These are phyloP conservation scores for Pseudolaguvia tuberculata DNA, from an alignment of 2,113 vertebrate genomes.

Conservation along the genomic window DNA sequence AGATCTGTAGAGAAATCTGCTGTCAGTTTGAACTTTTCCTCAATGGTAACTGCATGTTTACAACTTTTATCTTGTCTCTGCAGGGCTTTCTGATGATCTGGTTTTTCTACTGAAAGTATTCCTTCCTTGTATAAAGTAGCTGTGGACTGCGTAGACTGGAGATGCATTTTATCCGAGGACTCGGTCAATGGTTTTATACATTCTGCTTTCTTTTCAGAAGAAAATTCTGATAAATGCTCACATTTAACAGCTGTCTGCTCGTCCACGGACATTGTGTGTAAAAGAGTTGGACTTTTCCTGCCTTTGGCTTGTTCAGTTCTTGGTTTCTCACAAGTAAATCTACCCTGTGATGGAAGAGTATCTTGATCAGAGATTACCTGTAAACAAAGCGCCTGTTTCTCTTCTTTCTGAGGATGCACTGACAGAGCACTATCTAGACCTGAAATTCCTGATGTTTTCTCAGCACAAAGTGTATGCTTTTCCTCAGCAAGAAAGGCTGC, in stretches of 20 bases:
- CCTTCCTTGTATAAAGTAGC: conserved; percentile 70
- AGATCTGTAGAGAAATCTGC: conserved; percentile 60
- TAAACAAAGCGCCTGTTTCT: conserved; percentile 54
- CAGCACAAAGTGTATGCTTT: conserved; percentile 59
- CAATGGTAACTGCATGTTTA: conserved; percentile 51
- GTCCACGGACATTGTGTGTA: conserved; percentile 58
- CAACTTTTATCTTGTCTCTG: conserved; percentile 64
- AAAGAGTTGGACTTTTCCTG: conserved; percentile 53
- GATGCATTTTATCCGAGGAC: conserved; percentile 51
- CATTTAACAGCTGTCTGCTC: conserved; percentile 58
- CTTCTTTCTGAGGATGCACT: conserved; percentile 56
- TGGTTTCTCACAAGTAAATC: conserved; percentile 57
- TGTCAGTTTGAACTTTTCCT: conserved; percentile 61
- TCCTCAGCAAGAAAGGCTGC: conserved; percentile 64
- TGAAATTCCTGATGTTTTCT: conserved; percentile 49
- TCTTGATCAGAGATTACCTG: conserved; percentile 63
- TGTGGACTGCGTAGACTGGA: conserved; percentile 59
- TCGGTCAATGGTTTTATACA: conserved; percentile 60
- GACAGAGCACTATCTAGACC: conserved; percentile 45
- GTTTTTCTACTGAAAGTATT: conserved; percentile 53
- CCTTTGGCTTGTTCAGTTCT: conserved; percentile 40
- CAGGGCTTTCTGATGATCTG: conserved; percentile 54
- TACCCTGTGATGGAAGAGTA: conserved; percentile 61
- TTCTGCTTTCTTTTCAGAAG: conserved; percentile 25
- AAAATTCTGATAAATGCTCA: conserved; percentile 57